A percentile compares a stretch with the other conserved stretches of the same genome.
Evolutionary conservation across 2,888 invertebrate genomes (phyloP).

Genomic region (Tyria jacobaeae): DNA sequence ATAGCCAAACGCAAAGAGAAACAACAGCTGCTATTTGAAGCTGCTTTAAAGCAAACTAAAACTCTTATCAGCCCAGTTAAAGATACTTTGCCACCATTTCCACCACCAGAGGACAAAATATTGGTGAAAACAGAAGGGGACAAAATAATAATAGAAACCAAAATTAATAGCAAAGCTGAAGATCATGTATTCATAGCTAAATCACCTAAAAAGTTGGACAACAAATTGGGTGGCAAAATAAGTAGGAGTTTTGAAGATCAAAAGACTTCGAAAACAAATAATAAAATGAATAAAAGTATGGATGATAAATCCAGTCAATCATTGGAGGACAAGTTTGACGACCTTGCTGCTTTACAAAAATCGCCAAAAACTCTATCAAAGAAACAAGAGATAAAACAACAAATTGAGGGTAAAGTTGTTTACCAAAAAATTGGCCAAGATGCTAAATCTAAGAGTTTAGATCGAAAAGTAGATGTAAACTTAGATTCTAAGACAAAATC

Average conservation of each 20-base stretch:
- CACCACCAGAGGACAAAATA: slow-evolving; percentile 91
- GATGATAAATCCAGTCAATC: slow-evolving; percentile 88
- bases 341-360: slow-evolving; percentile 84
- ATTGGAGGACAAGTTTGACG: slow-evolving; percentile 88
- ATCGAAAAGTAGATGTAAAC: slow-evolving; percentile 87
- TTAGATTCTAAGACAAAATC: slow-evolving; percentile 87
- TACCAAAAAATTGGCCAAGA: slow-evolving; percentile 84
- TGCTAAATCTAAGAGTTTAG: slow-evolving; percentile 89
- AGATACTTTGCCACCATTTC: slow-evolving; percentile 90
- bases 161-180: slow-evolving; percentile 91
- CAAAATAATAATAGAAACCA: slow-evolving; percentile 90
- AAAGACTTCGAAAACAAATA: slow-evolving; percentile 83
- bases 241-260: slow-evolving; percentile 89
- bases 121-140: slow-evolving; percentile 90
- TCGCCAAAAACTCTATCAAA: slow-evolving; percentile 87
- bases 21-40: slow-evolving; percentile 91
- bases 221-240: slow-evolving; percentile 84
- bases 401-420: slow-evolving; percentile 88
- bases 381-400: slow-evolving; percentile 88
- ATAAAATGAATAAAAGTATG: slow-evolving; percentile 88
- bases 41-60: slow-evolving; percentile 91
- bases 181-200: slow-evolving; percentile 92
- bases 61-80: slow-evolving; percentile 91
- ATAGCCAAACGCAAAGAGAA: slow-evolving; percentile 91
- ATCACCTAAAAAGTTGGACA: slow-evolving; percentile 90